Evolutionary conservation across 1,140 invertebrate genomes (phyloP).

Genomic region (Drosophila arawakana): DNA sequence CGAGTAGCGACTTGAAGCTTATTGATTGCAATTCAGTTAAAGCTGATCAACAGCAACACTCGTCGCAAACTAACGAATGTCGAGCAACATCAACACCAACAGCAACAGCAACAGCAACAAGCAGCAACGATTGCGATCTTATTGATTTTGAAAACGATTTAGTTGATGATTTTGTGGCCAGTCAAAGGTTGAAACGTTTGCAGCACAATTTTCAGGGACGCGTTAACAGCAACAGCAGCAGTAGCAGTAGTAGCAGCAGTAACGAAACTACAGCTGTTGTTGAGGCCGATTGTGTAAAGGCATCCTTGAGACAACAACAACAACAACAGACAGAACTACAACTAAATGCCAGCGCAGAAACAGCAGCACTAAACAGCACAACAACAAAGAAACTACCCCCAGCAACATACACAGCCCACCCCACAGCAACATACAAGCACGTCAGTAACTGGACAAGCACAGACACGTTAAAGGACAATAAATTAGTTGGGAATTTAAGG

Average conservation of each 20-base stretch:
- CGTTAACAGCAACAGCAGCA: constrained; percentile 55
- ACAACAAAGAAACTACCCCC: constrained; percentile 77
- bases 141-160: constrained; percentile 73
- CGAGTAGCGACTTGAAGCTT: constrained; percentile 18
- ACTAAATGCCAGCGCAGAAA: constrained; percentile 37
- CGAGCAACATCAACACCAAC: constrained; percentile 44
- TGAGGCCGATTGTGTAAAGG: constrained; percentile 77
- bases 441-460: constrained; percentile 6
- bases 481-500: constrained; percentile 42
- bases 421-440: constrained; percentile 7
- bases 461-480: constrained; percentile 49
- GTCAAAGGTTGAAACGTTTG: constrained; percentile 75
- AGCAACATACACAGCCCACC: constrained; percentile 14
- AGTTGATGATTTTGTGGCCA: constrained; percentile 76
- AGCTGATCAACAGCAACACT: constrained; percentile 14
- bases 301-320: constrained; percentile 60
- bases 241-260: constrained; percentile 37
- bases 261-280: constrained; percentile 42
- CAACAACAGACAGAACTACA: constrained; percentile 56
- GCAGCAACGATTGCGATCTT: constrained; percentile 66
- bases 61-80: constrained; percentile 20
- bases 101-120: constrained; percentile 50
- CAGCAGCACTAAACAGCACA: constrained; percentile 49
- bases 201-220: constrained; percentile 82
- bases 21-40: constrained; percentile 52